Evolutionary conservation across 2,113 vertebrate species (phyloP).

Genomic region (Elaphurus davidianus): DNA sequence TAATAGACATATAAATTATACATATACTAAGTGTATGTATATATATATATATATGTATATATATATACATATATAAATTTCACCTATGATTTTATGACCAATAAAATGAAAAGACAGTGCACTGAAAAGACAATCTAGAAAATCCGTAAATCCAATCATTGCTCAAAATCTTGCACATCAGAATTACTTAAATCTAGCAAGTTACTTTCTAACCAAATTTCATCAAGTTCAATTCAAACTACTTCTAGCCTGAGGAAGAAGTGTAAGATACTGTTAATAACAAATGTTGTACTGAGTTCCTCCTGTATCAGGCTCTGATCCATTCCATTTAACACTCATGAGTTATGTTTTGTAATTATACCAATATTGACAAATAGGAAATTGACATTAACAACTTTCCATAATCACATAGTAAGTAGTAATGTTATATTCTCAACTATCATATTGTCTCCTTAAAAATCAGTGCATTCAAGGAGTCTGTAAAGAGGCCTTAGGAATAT

Average conservation of each 20-base stretch:
- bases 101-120: not conserved
- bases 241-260: not conserved
- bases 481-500: not conserved
- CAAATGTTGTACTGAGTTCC: not conserved
- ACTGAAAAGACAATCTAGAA: not conserved
- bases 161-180: not conserved
- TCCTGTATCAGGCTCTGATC: not conserved
- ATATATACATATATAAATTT: not conserved
- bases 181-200: not conserved
- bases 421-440: not conserved
- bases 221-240: not conserved
- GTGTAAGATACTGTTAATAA: not conserved
- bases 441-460: not conserved
- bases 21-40: not conserved
- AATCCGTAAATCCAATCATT: not conserved
- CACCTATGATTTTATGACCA: not conserved
- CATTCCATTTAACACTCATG: not conserved
- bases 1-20: not conserved
- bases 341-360: not conserved
- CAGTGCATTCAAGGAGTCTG: not conserved
- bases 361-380: not conserved
- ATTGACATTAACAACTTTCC: not conserved
- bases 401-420: not conserved
- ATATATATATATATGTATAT: not conserved
- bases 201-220: not conserved